Evolutionary conservation across 1,140 invertebrate species (phyloP).

Genomic region (Diorhabda sublineata): DNA sequence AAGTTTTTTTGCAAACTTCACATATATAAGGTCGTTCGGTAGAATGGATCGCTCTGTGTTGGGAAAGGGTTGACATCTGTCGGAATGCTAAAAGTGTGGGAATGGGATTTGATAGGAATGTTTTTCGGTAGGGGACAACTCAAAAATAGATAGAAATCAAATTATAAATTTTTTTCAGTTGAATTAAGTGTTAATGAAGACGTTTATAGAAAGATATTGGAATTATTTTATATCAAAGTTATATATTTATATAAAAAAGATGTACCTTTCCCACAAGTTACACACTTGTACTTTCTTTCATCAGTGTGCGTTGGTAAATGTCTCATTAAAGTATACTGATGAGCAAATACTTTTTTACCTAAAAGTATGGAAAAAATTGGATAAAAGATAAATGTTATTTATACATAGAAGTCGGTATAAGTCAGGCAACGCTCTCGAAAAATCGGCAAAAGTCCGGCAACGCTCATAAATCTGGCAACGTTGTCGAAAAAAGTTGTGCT

Average conservation of each 20-base stretch:
- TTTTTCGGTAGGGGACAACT: neutral
- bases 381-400: too few species aligned
- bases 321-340: conserved; percentile 73
- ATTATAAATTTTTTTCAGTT: neutral
- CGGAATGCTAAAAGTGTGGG: conserved; percentile 57
- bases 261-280: conserved; percentile 59
- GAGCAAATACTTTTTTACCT: conserved; percentile 67
- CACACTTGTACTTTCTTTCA: conserved; percentile 77
- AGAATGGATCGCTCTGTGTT: conserved; percentile 71
- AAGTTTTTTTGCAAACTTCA: conserved; percentile 70
- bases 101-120: neutral
- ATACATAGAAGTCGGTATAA: too few species aligned
- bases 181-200: neutral
- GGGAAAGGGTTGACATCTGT: conserved; percentile 68
- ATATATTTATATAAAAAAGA: conserved; percentile 1
- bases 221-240: neutral
- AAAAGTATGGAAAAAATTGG: conserved; percentile 11
- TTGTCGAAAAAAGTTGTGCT: too few species aligned
- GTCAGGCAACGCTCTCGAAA: too few species aligned
- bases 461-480: too few species aligned
- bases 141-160: neutral
- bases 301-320: conserved; percentile 79
- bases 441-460: too few species aligned
- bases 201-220: neutral
- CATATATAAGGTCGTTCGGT: conserved; percentile 66